Percentiles rank a stretch among this genome's conserved stretches.
Evolutionary conservation across 2,113 vertebrate genomes (phyloP).

Genomic region (Clarias magur): DNA sequence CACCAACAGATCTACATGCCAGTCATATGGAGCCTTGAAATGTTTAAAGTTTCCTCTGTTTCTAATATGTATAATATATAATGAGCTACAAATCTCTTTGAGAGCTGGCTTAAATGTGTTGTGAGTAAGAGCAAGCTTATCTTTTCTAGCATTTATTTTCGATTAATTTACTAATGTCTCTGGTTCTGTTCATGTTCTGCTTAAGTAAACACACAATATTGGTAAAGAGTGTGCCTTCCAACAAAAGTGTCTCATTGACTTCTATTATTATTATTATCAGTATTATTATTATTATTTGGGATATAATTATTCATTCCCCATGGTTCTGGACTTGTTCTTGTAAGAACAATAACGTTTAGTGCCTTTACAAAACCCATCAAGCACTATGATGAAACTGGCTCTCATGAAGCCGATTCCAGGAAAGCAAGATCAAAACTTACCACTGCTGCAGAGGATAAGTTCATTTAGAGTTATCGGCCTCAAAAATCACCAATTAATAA

Average conservation of each 20-base stretch:
- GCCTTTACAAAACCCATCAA: no score
- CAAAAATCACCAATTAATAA: no score
- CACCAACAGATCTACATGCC: background rate
- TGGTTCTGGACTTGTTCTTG: no score
- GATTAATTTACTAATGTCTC: background rate
- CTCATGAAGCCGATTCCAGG: no score
- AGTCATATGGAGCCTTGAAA: background rate
- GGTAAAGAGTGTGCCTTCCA: constrained; percentile 64
- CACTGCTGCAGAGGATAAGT: no score
- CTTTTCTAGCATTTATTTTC: background rate
- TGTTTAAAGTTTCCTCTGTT: background rate
- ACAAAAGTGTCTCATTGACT: constrained; percentile 67
- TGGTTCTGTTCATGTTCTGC: constrained; percentile 22
- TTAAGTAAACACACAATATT: constrained; percentile 64
- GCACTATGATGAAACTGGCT: no score
- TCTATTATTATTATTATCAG: constrained; percentile 55
- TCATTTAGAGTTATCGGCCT: no score
- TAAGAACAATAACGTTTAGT: no score
- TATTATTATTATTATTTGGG: no score
- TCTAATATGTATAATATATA: background rate
- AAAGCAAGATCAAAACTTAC: no score
- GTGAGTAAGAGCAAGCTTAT: background rate
- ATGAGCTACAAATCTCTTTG: background rate
- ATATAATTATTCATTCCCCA: no score
- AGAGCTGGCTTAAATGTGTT: background rate